These are phyloP conservation scores for Phoxinus dragarum DNA, from an alignment of 2,797 vertebrate species.

Conservation along the genomic window DNA sequence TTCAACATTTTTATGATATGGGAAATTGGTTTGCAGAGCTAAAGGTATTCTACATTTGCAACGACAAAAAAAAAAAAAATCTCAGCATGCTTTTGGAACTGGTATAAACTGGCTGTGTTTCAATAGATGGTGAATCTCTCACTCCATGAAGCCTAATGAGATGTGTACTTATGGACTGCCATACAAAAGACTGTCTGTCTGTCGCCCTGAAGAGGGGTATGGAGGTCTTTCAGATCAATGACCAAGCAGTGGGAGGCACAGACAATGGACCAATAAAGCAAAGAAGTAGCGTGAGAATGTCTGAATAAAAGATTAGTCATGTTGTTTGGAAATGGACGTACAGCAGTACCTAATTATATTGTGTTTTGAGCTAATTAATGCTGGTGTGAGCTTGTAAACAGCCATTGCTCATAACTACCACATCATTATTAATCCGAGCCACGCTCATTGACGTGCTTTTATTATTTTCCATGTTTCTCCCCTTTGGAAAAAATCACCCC, in stretches of 20 bases:
- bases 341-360: slow-evolving; percentile 56
- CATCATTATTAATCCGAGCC: slow-evolving; percentile 49
- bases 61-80: not conserved
- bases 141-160: slow-evolving; percentile 45
- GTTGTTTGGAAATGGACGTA: slow-evolving; percentile 48
- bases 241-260: slow-evolving; percentile 51
- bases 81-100: slow-evolving; percentile 28
- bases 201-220: slow-evolving; percentile 42
- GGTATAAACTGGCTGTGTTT: slow-evolving; percentile 37
- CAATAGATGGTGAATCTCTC: slow-evolving; percentile 29
- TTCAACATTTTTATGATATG: not conserved
- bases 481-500: slow-evolving; percentile 55
- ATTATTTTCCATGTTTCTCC: slow-evolving; percentile 57
- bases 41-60: slow-evolving; percentile 3
- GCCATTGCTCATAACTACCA: slow-evolving; percentile 59
- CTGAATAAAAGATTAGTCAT: slow-evolving; percentile 60
- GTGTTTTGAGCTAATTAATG: slow-evolving; percentile 57
- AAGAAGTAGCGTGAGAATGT: slow-evolving; percentile 57
- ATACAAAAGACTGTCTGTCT: slow-evolving; percentile 45
- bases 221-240: slow-evolving; percentile 57
- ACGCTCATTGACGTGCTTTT: slow-evolving; percentile 36
- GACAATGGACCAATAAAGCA: slow-evolving; percentile 54
- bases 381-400: slow-evolving; percentile 57
- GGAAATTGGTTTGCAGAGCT: not conserved
- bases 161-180: slow-evolving; percentile 50